Evolutionary conservation across 2,797 vertebrate genomes (phyloP), one percentile per base, ranked within the genome.

Genomic region (Mionectes olivaceus): DNA sequence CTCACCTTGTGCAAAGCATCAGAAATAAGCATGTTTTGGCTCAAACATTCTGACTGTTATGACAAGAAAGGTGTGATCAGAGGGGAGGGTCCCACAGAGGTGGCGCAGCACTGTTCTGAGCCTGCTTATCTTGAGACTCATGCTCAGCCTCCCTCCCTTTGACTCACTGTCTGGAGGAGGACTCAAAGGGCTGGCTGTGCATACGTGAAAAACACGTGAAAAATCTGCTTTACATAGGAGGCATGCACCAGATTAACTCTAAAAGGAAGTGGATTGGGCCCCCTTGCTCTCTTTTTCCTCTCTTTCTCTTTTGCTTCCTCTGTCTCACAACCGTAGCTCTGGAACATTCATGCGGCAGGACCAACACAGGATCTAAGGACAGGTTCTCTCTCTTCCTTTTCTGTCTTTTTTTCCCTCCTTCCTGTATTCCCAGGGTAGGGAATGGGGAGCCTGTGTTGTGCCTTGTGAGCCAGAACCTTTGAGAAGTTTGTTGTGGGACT

Each of bases 321-420:
- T 56, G 37, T 16, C 23, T 44, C 1, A 0, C 15, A 55, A 12
- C 4, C 32, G 23, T 49, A 76, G 11, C 28, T 70, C 56, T 18
- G n/a, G 56, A 39, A 13, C 28, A 69, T 15, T 16, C 27, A 12
- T 19, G 17, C 0, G 1, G 19, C 16, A 44, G 6, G 15, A 49
- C 16, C 2, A 2, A 15, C 0, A 0, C 8, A 0, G 0, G 23
- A 43, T 50, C 13, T 37, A 56, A 49, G 39, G 14, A 55, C 41
- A n/a, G 10, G 7, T 6, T 43, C 15, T 63, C 19, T 35, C 53
- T 30, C 27, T 69, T 22, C 27, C 16, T 56, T 44, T 49, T 49
- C 46, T 55, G 10, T 27, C 27, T 37, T 49, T n/a, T 18, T 63
- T 82, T 76, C 35, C 61, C 56, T 89, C 22, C 32, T 69, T 8